A percentile compares a stretch with the other conserved stretches of the same genome.
Conservation (phyloP, 2,797 vertebrate species). For the Benthosema pterotum region DNA sequence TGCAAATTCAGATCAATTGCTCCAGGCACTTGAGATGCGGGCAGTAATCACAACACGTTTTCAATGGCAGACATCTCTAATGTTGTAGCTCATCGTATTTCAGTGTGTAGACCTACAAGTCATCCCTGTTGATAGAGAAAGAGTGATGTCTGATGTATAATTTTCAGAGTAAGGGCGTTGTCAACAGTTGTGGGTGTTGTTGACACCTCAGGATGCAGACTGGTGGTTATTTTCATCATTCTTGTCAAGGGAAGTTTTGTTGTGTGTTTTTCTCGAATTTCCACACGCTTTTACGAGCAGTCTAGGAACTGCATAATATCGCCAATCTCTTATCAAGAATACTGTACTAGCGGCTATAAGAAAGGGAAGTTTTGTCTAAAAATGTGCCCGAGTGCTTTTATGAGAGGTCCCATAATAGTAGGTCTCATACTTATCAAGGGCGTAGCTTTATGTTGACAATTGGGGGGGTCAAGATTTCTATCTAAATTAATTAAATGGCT, state of each 20-base stretch:
- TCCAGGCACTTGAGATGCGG: no score
- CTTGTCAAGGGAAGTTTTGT: neutral
- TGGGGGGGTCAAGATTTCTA: no score
- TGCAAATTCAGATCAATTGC: no score
- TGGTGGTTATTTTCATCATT: conserved; percentile 16
- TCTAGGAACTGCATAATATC: neutral
- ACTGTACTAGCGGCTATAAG: neutral
- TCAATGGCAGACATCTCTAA: no score
- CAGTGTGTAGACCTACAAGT: no score
- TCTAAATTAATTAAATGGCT: no score
- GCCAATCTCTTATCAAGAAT: neutral
- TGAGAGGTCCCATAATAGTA: neutral
- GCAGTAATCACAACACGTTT: no score
- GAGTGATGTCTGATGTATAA: conserved; percentile 19
- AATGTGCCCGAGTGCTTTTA: conserved; percentile 12
- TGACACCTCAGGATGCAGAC: conserved; percentile 57
- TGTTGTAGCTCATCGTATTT: no score
- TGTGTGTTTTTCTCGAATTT: conserved; percentile 13
- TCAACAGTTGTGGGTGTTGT: conserved; percentile 70
- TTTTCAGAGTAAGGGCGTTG: conserved; percentile 67
- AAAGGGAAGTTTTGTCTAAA: conserved; percentile 53
- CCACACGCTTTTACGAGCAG: neutral
- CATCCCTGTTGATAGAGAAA: conserved; percentile 24
- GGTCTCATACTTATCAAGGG: no score
- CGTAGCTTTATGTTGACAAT: no score